Base-by-base conservation (phyloP, 2,888 invertebrate species). In the Eupithecia dodoneata region DNA sequence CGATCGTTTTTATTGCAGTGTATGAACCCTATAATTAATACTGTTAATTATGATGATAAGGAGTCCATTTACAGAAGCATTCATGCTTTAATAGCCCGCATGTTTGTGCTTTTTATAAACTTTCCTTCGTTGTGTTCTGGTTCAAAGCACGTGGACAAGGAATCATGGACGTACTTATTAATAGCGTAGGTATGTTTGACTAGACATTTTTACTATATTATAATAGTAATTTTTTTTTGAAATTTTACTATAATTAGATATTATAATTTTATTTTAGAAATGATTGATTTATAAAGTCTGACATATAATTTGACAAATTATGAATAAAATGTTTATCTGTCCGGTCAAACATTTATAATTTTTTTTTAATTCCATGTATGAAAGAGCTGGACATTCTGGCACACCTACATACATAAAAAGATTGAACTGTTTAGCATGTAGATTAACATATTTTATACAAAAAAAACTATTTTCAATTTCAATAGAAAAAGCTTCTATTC, bases 21-120 rank as follows among this genome's bases (percentile, higher is more conserved):
- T 42, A 66, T 45, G 45, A 45, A 45, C 47, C 70, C 12, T 47
- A 5, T 70, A 69, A 47, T 70, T 47, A 15, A 30, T 70, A 12
- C 47, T 49, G 47, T 9, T 47, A 70, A 47, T 70, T 49, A 49
- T 65, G 49, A 76, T 70, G 52, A 73, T 65, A 72, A 72, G 44
- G 42, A 15, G 45, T 52, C 72, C 71, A 72, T 72, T 73, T 76
- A 45, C 44, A 41, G 18, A 59, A 59, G 47, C 55, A 77, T 59
- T 74, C 74, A 67, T 66, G 70, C 71, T 73, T 55, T 67, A 67
- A 76, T 74, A 71, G 4, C 18, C n/a, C 7, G 7, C n/a, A 7
- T n/a, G 55, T n/a, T n/a, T 7, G 55, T 55, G n/a, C n/a, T 55
- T 55, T n/a, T n/a, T 55, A n/a, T 6, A 55, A 55, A 55, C 55